Conservation (phyloP, 2,797 vertebrate genomes). For the Phataginus tricuspis region DNA sequence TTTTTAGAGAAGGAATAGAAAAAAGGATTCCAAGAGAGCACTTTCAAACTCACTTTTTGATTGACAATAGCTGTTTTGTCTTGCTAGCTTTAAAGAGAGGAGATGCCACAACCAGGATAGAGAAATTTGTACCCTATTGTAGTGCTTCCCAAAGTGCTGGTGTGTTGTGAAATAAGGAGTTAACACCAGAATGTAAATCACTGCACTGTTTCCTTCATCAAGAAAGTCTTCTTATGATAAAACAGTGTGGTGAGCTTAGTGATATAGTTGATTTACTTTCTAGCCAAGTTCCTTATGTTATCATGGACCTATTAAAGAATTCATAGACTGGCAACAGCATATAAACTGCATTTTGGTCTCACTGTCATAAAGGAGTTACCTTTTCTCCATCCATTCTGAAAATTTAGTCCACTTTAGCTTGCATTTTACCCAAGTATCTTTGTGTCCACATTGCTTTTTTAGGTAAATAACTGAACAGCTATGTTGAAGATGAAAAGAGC, state of each 20-base stretch:
- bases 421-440: not conserved
- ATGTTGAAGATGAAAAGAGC: not conserved
- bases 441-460: constrained; percentile 32
- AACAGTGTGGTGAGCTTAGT: not conserved
- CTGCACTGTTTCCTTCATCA: constrained; percentile 14
- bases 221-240: not conserved
- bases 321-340: not conserved
- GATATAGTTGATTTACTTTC: not conserved
- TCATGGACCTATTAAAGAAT: not conserved
- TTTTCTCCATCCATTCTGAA: constrained; percentile 9
- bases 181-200: constrained; percentile 12
- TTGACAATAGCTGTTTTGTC: not conserved
- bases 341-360: not conserved
- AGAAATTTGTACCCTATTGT: not conserved
- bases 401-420: constrained; percentile 13
- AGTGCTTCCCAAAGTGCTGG: not conserved
- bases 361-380: constrained; percentile 4
- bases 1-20: constrained; percentile 54
- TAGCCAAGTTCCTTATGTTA: not conserved
- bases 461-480: constrained; percentile 21
- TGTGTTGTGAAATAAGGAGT: not conserved
- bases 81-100: constrained; percentile 22
- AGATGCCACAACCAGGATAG: not conserved
- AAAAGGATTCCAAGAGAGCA: not conserved
- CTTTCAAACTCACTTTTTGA: not conserved